Evolutionary conservation across 2,797 vertebrate species (phyloP), one percentile per base, ranked within the genome.

Genomic region (Oophaga sylvatica): DNA sequence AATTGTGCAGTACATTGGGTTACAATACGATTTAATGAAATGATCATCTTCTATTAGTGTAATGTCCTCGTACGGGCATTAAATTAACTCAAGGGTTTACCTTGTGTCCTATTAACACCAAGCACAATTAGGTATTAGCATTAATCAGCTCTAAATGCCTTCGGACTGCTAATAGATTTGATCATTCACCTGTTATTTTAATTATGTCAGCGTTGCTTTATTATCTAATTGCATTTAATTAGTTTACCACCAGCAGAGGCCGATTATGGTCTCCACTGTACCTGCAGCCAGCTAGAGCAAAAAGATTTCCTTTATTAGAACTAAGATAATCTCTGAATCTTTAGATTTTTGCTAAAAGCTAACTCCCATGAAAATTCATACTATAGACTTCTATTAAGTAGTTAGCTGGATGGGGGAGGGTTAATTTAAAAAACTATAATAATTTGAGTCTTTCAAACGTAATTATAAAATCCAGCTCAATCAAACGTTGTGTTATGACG

Each of bases 111-210:
- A 89, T 86, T 89, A 89, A 86, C 75, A 89, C 80, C 84, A 81
- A 59, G 80, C 84, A 89, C 88, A 89, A 89, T 89, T 89, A 86
- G 73, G 88, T 63, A 86, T 89, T 89, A 89, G 84, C 88, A 86
- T 86, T 89, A 89, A 89, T 89, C 88, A 86, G 84, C 65, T 86
- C 84, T 89, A 89, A 86, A 89, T 89, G 88, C 71, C 73, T 86
- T 83, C 17, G 56, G 80, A 83, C 88, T 89, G 81, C 88, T 89
- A 89, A 89, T 86, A 86, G 88, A 86, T 89, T 89, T 89, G 88
- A 83, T 89, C 88, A 89, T 89, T 89, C 88, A 86, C 88, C 88
- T 89, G 88, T 89, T 89, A 86, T 86, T 89, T 89, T 89, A 89
- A 89, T 89, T 89, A 89, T 86, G 80, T 83, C 84, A 89, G 70